A percentile compares a stretch with the other conserved stretches of the same genome.
Evolutionary conservation across 2,888 invertebrate genomes (phyloP).

Genomic region (Siphonodentalium dalli): DNA sequence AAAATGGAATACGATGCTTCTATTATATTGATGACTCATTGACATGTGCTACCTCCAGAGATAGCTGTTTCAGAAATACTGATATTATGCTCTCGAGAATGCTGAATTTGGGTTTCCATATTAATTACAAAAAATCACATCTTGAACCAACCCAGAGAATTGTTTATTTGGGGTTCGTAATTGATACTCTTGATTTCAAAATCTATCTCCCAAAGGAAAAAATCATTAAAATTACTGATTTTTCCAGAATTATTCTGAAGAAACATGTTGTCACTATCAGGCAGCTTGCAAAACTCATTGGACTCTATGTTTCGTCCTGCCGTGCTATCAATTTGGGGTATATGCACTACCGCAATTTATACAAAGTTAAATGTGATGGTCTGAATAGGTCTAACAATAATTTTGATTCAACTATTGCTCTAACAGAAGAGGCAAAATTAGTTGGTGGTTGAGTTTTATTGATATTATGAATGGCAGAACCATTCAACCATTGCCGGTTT

Average conservation of each 20-base stretch:
- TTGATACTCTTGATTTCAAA: conserved; percentile 3
- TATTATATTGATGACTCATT: too few species aligned
- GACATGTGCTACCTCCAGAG: too few species aligned
- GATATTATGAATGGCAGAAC: too few species aligned
- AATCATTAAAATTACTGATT: not conserved
- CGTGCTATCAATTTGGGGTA: not conserved
- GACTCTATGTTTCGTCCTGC: conserved; percentile 1
- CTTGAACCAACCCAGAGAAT: conserved; percentile 1
- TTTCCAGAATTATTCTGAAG: not conserved
- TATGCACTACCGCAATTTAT: not conserved
- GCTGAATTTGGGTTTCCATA: not conserved
- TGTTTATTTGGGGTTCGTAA: conserved; percentile 8
- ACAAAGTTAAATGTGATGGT: conserved; percentile 3
- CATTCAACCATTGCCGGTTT: too few species aligned
- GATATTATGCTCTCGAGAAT: too few species aligned
- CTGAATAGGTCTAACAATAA: conserved; percentile 5
- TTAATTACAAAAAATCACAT: not conserved
- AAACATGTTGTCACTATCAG: conserved; percentile 3
- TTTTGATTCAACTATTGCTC: conserved; percentile 10
- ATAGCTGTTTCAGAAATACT: too few species aligned
- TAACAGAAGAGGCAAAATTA: too few species aligned
- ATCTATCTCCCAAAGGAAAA: conserved; percentile 1
- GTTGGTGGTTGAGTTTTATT: too few species aligned
- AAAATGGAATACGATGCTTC: too few species aligned
- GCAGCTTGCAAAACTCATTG: conserved; percentile 4